phyloP scores from a whole-genome alignment of 2,797 vertebrate genomes.

The Basileuterus tristriatus region DNA sequence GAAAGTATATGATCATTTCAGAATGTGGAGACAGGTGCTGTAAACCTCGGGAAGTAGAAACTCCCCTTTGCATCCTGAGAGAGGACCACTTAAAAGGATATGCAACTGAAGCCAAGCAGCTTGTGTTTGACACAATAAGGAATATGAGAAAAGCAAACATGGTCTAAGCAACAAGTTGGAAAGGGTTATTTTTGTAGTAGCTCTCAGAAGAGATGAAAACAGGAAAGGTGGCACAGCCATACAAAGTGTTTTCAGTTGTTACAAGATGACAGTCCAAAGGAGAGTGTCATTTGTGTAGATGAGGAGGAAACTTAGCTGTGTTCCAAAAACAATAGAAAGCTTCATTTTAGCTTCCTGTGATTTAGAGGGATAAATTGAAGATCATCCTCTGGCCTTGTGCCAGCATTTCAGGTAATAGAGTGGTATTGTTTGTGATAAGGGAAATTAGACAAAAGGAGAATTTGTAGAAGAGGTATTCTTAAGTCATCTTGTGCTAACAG shows the following conservation, averaged over 20 bases:
- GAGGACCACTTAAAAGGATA: background rate
- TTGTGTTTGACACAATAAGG: background rate
- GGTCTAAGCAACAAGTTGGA: background rate
- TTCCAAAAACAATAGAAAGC: background rate
- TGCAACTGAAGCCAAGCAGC: accelerated
- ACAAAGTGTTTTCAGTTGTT: background rate
- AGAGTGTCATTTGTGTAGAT: background rate
- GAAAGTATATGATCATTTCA: background rate
- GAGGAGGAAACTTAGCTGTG: background rate
- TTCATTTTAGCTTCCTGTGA: background rate
- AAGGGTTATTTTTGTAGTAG: background rate
- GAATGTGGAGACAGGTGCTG: background rate
- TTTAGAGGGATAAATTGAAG: background rate
- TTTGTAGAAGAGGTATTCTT: background rate
- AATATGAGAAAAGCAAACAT: background rate
- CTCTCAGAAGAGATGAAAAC: background rate
- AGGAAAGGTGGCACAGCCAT: background rate
- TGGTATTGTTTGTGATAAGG: background rate
- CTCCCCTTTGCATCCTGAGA: background rate
- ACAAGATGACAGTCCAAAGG: background rate
- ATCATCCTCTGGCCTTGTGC: background rate
- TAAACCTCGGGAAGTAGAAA: background rate
- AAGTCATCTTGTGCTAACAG: background rate
- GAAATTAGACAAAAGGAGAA: background rate
- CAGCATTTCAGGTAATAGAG: background rate